These are phyloP conservation scores for Trididemnum clinides DNA, from an alignment of 23 tunicate species.

Conservation along the genomic window DNA sequence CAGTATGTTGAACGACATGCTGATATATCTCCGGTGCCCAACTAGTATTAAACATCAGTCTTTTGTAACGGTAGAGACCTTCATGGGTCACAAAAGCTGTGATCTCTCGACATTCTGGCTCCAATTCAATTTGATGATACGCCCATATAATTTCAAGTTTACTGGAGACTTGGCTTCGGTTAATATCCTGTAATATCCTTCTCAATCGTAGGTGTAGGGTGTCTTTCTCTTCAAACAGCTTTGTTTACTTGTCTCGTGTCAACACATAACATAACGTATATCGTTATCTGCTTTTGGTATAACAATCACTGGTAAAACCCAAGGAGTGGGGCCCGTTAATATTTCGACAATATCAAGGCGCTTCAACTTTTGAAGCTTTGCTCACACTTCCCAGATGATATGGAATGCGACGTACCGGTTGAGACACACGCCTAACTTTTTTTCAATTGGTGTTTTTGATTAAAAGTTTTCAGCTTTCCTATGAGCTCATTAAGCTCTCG, in stretches of 20 bases:
- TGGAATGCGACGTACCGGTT: constrained; percentile 1
- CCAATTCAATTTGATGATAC: constrained; percentile 34
- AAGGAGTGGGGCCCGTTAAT: neutral
- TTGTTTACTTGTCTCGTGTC: constrained; percentile 21
- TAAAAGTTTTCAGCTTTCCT: neutral
- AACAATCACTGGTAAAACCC: constrained; percentile 11
- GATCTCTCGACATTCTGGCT: neutral
- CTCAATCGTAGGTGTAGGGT: constrained; percentile 17
- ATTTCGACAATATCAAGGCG: neutral
- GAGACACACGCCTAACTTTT: neutral
- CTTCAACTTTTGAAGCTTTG: neutral
- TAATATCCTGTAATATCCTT: neutral
- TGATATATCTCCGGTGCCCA: constrained; percentile 21
- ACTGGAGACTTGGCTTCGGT: neutral
- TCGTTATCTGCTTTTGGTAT: constrained; percentile 17
- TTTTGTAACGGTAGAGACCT: neutral
- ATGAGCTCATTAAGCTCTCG: neutral
- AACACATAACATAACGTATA: constrained; percentile 1
- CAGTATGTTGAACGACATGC: neutral
- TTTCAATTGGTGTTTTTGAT: neutral
- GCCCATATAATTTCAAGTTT: constrained; percentile 14
- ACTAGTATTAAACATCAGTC: neutral
- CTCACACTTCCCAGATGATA: neutral
- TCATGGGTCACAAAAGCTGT: constrained; percentile 25
- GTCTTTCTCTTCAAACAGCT: neutral